Evolutionary conservation across 1,140 invertebrate species (phyloP), one percentile per base, ranked within the genome.

Genomic region (Mycetomoellerius zeteki): DNA sequence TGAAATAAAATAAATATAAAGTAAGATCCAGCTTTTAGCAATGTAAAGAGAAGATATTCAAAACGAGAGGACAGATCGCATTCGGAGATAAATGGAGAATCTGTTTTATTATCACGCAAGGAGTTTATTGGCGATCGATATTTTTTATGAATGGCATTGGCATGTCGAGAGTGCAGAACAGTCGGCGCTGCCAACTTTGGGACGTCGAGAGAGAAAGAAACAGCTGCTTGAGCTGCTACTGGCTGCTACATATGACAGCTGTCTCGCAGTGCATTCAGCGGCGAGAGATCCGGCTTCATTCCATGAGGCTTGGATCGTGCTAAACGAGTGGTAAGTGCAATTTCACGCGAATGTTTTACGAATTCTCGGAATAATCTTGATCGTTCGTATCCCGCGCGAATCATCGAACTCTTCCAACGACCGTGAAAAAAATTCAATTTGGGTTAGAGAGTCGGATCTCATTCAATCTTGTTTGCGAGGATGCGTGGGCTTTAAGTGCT

Each of bases 161-260:
- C 16, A 12, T 4, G 8, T 37, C 33, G 47, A 16, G 47, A 50
- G 14, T 43, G 8, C 8, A 7, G 37, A 43, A 0, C 37, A 10
- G 37, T 43, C 43, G 27, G 77, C 5, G 43, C 43, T 80, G 62
- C 77, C 77, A 80, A 80, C 77, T 19, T 67, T 33, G 37, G 21
- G 24, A 16, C 12, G 10, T 16, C 37, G 10, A 47, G 37, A 69
- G n/a, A 30, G 33, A 62, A 7, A 80, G 47, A 37, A 80, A 65
- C 77, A 80, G 77, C 77, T 77, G 33, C 33, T 8, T 37, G 7
- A 8, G 6, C 33, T 37, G 7, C 33, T 37, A 37, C 33, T 37
- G 33, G 56, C 76, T 77, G 56, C 37, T 69, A 19, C 47, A 37
- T 37, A 80, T 80, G 77, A 80, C 77, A 80, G 77, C 77, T 80